Conservation (phyloP, 2,113 vertebrate species). For the Strix uralensis region DNA sequence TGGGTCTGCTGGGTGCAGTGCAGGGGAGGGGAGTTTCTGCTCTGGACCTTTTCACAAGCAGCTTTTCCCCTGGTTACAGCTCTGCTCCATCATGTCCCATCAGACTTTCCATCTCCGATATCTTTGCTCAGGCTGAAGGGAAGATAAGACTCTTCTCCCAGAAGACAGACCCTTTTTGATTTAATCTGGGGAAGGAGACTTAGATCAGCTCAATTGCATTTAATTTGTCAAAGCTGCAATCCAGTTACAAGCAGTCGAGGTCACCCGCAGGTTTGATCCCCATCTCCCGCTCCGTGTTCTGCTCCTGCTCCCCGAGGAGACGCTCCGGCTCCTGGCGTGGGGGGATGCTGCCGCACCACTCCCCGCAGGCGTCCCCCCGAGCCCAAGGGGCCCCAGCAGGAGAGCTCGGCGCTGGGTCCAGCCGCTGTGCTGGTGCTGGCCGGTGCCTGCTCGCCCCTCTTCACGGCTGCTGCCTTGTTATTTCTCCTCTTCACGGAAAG, state of each 20-base stretch:
- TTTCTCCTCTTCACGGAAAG: fast-evolving
- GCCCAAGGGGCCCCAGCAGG: fast-evolving
- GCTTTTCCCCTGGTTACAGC: background rate
- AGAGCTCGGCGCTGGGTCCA: fast-evolving
- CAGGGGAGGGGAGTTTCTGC: background rate
- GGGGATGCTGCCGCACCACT: background rate
- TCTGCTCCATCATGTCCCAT: fast-evolving
- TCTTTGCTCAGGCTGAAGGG: background rate
- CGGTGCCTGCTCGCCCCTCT: background rate
- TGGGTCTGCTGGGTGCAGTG: fast-evolving
- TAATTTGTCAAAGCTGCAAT: background rate
- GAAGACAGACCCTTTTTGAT: background rate
- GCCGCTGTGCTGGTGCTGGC: background rate
- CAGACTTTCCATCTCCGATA: fast-evolving
- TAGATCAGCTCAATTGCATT: background rate
- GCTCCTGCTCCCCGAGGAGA: background rate
- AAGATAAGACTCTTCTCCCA: background rate
- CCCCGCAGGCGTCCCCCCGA: background rate
- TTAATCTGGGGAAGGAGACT: background rate
- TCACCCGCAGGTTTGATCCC: background rate
- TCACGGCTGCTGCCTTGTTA: fast-evolving
- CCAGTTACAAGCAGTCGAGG: background rate
- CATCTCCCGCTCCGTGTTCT: background rate
- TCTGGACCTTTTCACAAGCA: background rate
- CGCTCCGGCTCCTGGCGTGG: fast-evolving